Percentiles rank a stretch among this genome's conserved stretches.
These are phyloP conservation scores for Notechis scutatus DNA, from an alignment of 2,113 vertebrate genomes.

Conservation along the genomic window DNA sequence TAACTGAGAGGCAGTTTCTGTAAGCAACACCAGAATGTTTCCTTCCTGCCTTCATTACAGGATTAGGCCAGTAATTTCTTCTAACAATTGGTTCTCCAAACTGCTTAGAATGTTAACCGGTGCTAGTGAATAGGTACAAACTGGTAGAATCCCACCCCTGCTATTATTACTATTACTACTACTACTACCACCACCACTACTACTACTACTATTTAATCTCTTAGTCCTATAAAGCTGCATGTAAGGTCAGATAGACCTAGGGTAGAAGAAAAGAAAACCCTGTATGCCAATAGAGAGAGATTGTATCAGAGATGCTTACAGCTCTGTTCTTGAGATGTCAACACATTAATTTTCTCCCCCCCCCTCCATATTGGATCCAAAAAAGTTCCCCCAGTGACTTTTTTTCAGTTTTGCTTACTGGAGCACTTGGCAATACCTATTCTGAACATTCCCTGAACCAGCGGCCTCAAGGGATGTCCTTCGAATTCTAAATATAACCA, in stretches of 20 bases:
- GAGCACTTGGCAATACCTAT: neutral
- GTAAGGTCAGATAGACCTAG: neutral
- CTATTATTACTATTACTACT: too few species aligned
- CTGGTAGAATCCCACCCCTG: too few species aligned
- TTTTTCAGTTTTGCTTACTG: neutral
- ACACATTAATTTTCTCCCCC: neutral
- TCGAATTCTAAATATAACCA: constrained; percentile 23
- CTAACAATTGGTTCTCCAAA: too few species aligned
- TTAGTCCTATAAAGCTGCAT: neutral
- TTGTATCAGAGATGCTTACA: constrained; percentile 12
- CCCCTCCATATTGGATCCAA: neutral
- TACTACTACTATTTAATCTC: constrained; percentile 1
- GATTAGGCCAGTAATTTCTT: too few species aligned
- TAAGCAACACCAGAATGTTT: too few species aligned
- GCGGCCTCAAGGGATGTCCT: neutral
- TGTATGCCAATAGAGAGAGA: neutral
- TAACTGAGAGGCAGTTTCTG: too few species aligned
- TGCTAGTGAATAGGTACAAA: too few species aligned
- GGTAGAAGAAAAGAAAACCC: neutral
- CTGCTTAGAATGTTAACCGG: too few species aligned
- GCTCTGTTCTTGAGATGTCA: constrained; percentile 22
- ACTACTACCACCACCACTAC: too few species aligned
- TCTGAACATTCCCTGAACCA: constrained; percentile 31
- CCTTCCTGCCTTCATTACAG: too few species aligned
- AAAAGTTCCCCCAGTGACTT: neutral